phyloP scores from a whole-genome alignment of 2,888 invertebrate species.

The Pycnomerus fuliginosus region DNA sequence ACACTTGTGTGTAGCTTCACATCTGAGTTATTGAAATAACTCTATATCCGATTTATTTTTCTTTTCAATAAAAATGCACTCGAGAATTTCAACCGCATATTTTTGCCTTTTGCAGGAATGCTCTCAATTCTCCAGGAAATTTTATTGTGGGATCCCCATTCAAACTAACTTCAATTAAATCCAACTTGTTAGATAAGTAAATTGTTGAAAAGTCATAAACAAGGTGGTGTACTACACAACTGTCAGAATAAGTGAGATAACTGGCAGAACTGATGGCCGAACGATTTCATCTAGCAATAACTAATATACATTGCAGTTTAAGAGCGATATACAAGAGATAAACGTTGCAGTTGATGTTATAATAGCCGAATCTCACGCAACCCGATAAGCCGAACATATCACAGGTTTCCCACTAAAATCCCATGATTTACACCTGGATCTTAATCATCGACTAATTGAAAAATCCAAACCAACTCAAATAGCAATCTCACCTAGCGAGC shows the following conservation, averaged over 20 bases:
- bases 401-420: conserved; percentile 3
- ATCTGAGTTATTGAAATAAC: conserved; percentile 41
- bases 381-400: conserved; percentile 33
- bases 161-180: conserved; percentile 11
- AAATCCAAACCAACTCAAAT: too few relatives aligned
- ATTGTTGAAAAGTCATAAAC: conserved; percentile 35
- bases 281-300: conserved; percentile 47
- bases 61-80: conserved; percentile 42
- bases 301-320: conserved; percentile 47
- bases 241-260: conserved; percentile 31
- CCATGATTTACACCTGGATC: conserved; percentile 12
- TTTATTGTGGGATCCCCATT: conserved; percentile 11
- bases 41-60: conserved; percentile 45
- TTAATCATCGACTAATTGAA: too few relatives aligned
- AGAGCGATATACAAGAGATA: conserved; percentile 44
- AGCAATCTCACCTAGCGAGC: too few relatives aligned
- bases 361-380: conserved; percentile 47
- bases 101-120: conserved; percentile 24
- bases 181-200: conserved; percentile 29
- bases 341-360: conserved; percentile 44
- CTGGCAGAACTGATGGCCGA: conserved; percentile 42
- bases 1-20: conserved; percentile 20
- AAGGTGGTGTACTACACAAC: conserved; percentile 12
- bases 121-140: conserved; percentile 11
- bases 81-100: conserved; percentile 34